Evolutionary conservation across 2,888 invertebrate species (phyloP), one percentile per base, ranked within the genome.

Genomic region (Mimachlamys varia): DNA sequence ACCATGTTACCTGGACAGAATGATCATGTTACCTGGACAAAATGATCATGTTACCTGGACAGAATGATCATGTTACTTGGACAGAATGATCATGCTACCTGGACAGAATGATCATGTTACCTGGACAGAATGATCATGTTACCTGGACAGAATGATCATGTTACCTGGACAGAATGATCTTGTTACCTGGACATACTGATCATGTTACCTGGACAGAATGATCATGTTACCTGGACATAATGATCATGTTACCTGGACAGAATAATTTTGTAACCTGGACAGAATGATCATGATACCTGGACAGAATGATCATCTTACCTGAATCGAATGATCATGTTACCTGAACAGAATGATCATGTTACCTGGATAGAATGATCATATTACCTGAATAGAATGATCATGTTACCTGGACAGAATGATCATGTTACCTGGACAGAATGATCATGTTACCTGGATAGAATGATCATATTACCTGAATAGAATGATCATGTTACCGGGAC

Each of bases 91-190:
- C 22, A n/a, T 62, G n/a, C n/a, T 33, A 53, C n/a, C 58, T 33
- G 53, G 27, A 53, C 4, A 89, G 49, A 49, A 55, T 49, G 15
- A 22, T 53, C 22, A 12, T 89, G 27, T 58, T 58, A 62, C 44
- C 50, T 58, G 22, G n/a, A n/a, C 50, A 33, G 50, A 22, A 89
- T 76, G n/a, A 15, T 55, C n/a, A 33, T 55, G 19, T 22, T 44
- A 44, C 44, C 44, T 44, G 7, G 38, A 76, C 17, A 55, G 27
- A 27, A 15, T 76, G 4, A 88, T 38, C 19, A 5, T 37, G 92
- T 92, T 94, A 97, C 97, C 96, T 96, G 44, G 98, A 98, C 12
- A 99, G 97, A 0, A 98, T 97, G 76, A 99, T 98, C 97, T 98
- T 98, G n/a, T 0, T 44, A 53, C 53, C 53, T 53, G 19, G 53